Evolutionary conservation across 2,797 vertebrate species (phyloP).

Genomic region (Ceyx erithaca): DNA sequence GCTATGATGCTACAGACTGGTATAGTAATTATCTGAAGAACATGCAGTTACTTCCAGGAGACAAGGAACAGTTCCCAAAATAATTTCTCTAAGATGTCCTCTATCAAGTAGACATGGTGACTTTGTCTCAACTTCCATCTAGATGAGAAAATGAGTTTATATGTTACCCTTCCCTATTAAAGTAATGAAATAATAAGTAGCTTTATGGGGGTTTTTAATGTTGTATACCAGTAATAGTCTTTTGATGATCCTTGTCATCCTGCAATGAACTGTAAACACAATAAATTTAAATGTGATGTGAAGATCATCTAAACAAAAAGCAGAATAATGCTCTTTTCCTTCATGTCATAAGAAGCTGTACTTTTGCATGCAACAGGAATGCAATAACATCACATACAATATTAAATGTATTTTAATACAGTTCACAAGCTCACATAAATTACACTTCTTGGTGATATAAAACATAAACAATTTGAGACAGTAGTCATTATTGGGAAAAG

Average conservation of each 20-base stretch:
- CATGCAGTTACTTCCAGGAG: neutral
- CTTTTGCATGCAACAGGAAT: neutral
- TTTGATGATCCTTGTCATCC: neutral
- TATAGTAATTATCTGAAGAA: neutral
- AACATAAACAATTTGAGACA: neutral
- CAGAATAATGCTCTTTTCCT: neutral
- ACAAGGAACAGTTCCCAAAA: neutral
- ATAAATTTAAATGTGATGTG: neutral
- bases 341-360: neutral
- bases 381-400: neutral
- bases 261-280: constrained; percentile 36
- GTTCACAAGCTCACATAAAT: neutral
- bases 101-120: neutral
- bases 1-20: fast-evolving
- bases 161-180: neutral
- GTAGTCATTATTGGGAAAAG: neutral
- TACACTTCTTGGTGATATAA: neutral
- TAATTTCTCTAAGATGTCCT: neutral
- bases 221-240: neutral
- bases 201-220: neutral
- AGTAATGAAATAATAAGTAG: neutral
- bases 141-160: neutral
- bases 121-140: neutral
- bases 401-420: neutral
- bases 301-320: neutral